Evolutionary conservation across 1,140 invertebrate species (phyloP).

Genomic region (Drosophila ironensis): DNA sequence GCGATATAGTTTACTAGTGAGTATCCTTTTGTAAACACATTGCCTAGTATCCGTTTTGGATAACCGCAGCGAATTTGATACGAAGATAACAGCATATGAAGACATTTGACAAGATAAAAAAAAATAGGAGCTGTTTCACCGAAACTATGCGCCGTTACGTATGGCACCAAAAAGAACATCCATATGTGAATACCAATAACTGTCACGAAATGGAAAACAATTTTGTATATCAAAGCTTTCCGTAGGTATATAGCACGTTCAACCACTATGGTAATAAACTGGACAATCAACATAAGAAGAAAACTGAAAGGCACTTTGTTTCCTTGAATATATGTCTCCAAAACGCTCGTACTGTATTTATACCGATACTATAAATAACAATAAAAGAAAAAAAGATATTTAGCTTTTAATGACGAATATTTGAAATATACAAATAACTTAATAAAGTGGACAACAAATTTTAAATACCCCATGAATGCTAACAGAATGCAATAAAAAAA

Average conservation of each 20-base stretch:
- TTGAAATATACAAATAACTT: too few species aligned
- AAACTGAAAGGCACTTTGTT: slow-evolving; percentile 97
- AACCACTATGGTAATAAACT: slow-evolving; percentile 95
- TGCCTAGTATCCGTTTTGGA: slow-evolving; percentile 95
- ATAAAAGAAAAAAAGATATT: slow-evolving; percentile 16
- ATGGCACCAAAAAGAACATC: slow-evolving; percentile 98
- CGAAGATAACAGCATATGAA: slow-evolving; percentile 95
- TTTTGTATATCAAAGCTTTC: slow-evolving; percentile 95
- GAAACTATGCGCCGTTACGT: slow-evolving; percentile 94
- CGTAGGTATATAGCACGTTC: slow-evolving; percentile 97
- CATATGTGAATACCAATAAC: slow-evolving; percentile 96
- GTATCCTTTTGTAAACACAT: slow-evolving; percentile 97
- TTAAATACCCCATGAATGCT: too few species aligned
- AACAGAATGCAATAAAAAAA: too few species aligned
- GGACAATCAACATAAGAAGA: slow-evolving; percentile 95
- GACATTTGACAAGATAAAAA: slow-evolving; percentile 98
- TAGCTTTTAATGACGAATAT: too few species aligned
- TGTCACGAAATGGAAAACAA: slow-evolving; percentile 94
- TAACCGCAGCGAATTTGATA: slow-evolving; percentile 98
- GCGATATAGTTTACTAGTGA: slow-evolving; percentile 94
- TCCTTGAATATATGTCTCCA: slow-evolving; percentile 92
- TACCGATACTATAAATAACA: slow-evolving; percentile 86
- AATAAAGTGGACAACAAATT: neutral
- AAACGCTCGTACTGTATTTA: slow-evolving; percentile 87
- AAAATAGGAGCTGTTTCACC: slow-evolving; percentile 93